Percentiles rank a stretch among this genome's conserved stretches.
Conservation (phyloP, 2,888 invertebrate species). For the Caenorhabditis auriculariae region DNA sequence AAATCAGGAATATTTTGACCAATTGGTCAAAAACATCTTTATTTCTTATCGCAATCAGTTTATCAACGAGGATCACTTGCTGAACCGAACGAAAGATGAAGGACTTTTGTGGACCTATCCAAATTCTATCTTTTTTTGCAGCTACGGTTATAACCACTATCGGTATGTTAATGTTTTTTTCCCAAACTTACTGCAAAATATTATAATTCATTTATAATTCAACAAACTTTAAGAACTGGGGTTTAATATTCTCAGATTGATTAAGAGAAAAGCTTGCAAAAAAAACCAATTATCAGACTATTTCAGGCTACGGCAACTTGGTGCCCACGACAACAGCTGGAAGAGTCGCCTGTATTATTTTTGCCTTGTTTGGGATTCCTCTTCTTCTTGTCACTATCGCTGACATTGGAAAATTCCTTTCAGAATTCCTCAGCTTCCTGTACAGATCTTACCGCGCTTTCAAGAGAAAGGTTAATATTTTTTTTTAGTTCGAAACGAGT, state of each 20-base stretch:
- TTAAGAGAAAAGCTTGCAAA: neutral
- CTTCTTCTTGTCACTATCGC: constrained; percentile 63
- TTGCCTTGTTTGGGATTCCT: constrained; percentile 63
- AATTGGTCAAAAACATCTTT: constrained; percentile 46
- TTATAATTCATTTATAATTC: too few species aligned
- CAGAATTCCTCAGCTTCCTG: constrained; percentile 60
- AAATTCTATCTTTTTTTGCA: constrained; percentile 62
- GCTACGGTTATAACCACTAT: constrained; percentile 64
- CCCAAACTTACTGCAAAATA: too few species aligned
- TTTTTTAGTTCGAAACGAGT: too few species aligned
- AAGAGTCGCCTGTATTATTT: constrained; percentile 60
- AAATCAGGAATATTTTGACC: constrained; percentile 59
- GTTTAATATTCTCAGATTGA: neutral
- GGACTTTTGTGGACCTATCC: constrained; percentile 62
- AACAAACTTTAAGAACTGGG: too few species aligned
- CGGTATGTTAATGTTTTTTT: constrained; percentile 42
- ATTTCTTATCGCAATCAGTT: constrained; percentile 59
- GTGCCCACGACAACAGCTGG: constrained; percentile 58
- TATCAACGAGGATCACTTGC: constrained; percentile 58
- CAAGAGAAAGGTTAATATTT: constrained; percentile 51
- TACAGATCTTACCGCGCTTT: constrained; percentile 57
- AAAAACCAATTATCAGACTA: neutral
- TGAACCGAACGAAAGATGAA: constrained; percentile 55
- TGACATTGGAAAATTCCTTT: constrained; percentile 62
- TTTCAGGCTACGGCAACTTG: constrained; percentile 57